Conservation (phyloP, 1,140 invertebrate species). For the Hyles vespertilio region DNA sequence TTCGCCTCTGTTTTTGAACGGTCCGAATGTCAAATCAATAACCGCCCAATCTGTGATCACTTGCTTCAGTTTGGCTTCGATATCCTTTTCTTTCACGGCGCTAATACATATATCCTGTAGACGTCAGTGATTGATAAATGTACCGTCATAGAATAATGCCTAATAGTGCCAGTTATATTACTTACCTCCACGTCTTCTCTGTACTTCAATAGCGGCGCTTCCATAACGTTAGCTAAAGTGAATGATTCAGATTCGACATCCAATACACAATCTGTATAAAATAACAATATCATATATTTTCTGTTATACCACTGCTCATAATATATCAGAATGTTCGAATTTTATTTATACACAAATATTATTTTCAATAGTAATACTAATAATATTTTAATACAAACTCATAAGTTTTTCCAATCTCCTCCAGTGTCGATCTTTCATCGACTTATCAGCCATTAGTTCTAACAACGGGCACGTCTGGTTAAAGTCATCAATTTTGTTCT, state of each 20-base stretch:
- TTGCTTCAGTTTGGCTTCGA: conserved; percentile 91
- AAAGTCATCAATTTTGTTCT: conserved; percentile 93
- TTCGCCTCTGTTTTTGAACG: conserved; percentile 92
- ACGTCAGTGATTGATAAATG: not conserved
- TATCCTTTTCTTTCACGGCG: conserved; percentile 93
- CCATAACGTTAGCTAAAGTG: conserved; percentile 87
- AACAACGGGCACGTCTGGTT: conserved; percentile 91
- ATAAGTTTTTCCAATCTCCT: conserved; percentile 83
- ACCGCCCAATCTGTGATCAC: conserved; percentile 88
- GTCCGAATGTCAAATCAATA: conserved; percentile 85
- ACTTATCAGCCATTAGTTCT: conserved; percentile 92
- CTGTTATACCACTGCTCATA: not conserved
- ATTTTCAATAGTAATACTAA: not conserved
- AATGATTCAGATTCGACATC: conserved; percentile 88
- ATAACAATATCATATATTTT: not conserved
- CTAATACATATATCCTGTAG: conserved; percentile 91
- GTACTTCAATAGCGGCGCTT: conserved; percentile 87
- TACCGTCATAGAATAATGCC: too few relatives aligned
- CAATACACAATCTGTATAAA: conserved; percentile 79
- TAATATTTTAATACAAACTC: conserved; percentile 35
- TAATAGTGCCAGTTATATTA: conserved; percentile 16
- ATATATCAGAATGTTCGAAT: not conserved
- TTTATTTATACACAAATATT: not conserved
- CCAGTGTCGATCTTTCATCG: conserved; percentile 95
- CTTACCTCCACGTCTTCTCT: conserved; percentile 92